Evolutionary conservation across 1,140 invertebrate species (phyloP).

Genomic region (Wiebesia pumilae): DNA sequence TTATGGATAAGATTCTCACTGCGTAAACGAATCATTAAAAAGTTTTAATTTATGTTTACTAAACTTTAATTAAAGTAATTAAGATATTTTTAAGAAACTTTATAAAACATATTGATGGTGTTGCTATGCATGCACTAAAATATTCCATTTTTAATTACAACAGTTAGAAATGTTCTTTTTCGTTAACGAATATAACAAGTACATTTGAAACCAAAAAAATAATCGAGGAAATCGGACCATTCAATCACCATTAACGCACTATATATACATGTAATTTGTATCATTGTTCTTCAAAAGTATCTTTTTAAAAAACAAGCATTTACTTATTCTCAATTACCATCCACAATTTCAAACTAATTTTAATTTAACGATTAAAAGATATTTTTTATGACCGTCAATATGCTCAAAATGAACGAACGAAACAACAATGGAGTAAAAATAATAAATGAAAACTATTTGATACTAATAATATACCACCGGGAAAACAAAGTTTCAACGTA

Average conservation of each 20-base stretch:
- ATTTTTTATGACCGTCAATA: neutral
- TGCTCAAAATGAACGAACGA: neutral
- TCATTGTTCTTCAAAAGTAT: neutral
- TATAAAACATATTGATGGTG: slow-evolving; percentile 7
- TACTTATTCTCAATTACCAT: neutral
- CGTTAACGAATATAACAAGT: neutral
- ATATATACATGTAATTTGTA: neutral
- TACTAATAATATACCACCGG: neutral
- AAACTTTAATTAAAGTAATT: slow-evolving; percentile 19
- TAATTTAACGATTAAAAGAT: neutral
- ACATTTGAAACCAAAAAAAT: neutral
- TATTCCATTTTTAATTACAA: neutral
- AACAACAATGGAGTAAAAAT: neutral
- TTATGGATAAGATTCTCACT: slow-evolving; percentile 19
- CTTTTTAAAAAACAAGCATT: neutral
- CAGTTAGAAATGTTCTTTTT: neutral
- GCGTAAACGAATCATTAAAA: slow-evolving; percentile 29
- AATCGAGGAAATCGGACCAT: neutral
- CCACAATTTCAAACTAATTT: neutral
- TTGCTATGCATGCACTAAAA: neutral
- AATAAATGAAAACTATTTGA: slow-evolving; percentile 3
- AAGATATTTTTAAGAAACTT: slow-evolving; percentile 25
- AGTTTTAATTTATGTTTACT: slow-evolving; percentile 32
- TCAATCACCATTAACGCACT: neutral
- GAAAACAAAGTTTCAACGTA: neutral